These are phyloP conservation scores for Oreochromis tanganicae DNA, from an alignment of 2,113 vertebrate genomes.

Conservation along the genomic window DNA sequence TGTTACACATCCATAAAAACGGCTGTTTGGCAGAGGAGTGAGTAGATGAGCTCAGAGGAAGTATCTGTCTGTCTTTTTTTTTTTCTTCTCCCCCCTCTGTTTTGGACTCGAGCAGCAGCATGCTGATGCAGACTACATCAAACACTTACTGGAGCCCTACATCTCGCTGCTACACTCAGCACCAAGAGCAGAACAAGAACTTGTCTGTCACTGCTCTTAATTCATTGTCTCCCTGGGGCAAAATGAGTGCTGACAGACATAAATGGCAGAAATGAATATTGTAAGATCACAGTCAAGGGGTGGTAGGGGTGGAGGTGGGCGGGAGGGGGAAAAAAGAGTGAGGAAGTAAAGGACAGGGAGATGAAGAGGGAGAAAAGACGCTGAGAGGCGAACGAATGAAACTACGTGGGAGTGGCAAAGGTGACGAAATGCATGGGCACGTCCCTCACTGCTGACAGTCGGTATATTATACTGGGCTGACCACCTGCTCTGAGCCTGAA, in stretches of 20 bases:
- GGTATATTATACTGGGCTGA: slow-evolving; percentile 52
- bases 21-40: slow-evolving; percentile 53
- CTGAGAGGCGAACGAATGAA: neutral
- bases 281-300: slow-evolving; percentile 52
- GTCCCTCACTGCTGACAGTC: slow-evolving; percentile 46
- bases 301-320: neutral
- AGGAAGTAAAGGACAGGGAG: neutral
- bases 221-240: slow-evolving; percentile 65
- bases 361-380: neutral
- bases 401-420: neutral
- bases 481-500: slow-evolving; percentile 61
- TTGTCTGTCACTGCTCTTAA: slow-evolving; percentile 64
- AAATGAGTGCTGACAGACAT: slow-evolving; percentile 59
- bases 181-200: slow-evolving; percentile 62
- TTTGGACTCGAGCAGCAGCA: slow-evolving; percentile 40
- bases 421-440: slow-evolving; percentile 33
- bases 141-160: slow-evolving; percentile 39
- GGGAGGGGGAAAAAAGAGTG: neutral
- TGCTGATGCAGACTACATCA: slow-evolving; percentile 52
- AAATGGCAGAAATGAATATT: slow-evolving; percentile 66
- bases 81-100: neutral
- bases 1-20: slow-evolving; percentile 48
- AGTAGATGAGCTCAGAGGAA: slow-evolving; percentile 67
- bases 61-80: slow-evolving; percentile 13
- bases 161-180: slow-evolving; percentile 41